phyloP scores from a whole-genome alignment of 1,140 invertebrate species.

The Diorhabda sublineata region DNA sequence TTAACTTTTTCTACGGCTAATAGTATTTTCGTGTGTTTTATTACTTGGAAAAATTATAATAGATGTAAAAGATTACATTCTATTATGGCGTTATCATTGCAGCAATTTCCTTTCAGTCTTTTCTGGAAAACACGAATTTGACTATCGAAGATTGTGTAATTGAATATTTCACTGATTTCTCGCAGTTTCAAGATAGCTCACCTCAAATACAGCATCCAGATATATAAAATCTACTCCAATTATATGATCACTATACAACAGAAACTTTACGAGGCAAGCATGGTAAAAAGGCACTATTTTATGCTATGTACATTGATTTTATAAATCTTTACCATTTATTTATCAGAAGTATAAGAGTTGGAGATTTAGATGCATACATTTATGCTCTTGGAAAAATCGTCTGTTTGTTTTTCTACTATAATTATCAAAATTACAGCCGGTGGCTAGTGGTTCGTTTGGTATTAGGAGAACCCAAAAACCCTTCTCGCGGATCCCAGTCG shows the following conservation, averaged over 20 bases:
- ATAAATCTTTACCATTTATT: slow-evolving; percentile 8
- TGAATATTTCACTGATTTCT: slow-evolving; percentile 9
- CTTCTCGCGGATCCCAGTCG: slow-evolving; percentile 36
- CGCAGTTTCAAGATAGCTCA: neutral
- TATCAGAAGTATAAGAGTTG: slow-evolving; percentile 33
- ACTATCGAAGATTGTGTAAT: neutral
- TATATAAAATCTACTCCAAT: slow-evolving; percentile 6
- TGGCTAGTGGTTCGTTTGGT: slow-evolving; percentile 33
- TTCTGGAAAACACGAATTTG: neutral
- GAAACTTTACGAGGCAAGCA: too few species aligned
- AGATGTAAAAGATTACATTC: too few species aligned
- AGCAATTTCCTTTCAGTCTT: neutral
- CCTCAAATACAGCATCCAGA: slow-evolving; percentile 6
- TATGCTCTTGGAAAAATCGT: slow-evolving; percentile 22
- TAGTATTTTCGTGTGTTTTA: neutral
- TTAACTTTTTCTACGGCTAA: slow-evolving; percentile 10
- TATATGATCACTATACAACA: neutral
- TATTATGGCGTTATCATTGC: neutral
- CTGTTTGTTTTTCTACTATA: slow-evolving; percentile 20
- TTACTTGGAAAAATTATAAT: too few species aligned
- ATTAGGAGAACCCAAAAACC: slow-evolving; percentile 33
- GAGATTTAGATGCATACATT: slow-evolving; percentile 34
- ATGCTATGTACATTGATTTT: too few species aligned
- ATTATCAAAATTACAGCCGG: slow-evolving; percentile 15
- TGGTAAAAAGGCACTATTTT: too few species aligned